Evolutionary conservation across 2,113 vertebrate genomes (phyloP).

Genomic region (Centropristis striata): DNA sequence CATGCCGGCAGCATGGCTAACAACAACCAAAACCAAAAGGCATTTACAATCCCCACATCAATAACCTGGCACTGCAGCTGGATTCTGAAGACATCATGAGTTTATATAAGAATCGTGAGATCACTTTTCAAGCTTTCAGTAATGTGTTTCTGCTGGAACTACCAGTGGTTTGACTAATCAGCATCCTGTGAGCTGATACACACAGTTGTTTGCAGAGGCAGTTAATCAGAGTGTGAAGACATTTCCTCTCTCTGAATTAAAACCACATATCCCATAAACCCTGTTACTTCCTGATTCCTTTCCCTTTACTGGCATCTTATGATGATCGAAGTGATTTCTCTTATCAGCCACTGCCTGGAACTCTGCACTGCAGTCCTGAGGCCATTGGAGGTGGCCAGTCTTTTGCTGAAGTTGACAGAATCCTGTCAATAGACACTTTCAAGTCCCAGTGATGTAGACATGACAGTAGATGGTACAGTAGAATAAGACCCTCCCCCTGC

Average conservation of each 20-base stretch:
- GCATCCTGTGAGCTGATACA: too few relatives aligned
- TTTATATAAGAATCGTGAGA: too few relatives aligned
- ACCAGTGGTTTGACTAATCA: too few relatives aligned
- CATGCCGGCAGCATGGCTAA: too few relatives aligned
- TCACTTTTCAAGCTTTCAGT: too few relatives aligned
- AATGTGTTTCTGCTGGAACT: too few relatives aligned
- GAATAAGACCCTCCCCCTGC: background rate
- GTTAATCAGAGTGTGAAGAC: background rate
- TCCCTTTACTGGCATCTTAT: background rate
- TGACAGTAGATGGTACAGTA: background rate
- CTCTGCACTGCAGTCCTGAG: slow-evolving; percentile 12
- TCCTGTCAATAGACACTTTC: background rate
- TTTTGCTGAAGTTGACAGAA: background rate
- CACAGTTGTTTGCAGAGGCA: background rate
- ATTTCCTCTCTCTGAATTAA: background rate
- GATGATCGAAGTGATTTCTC: background rate
- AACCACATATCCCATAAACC: slow-evolving; percentile 48
- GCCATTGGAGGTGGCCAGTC: background rate
- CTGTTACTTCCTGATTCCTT: background rate
- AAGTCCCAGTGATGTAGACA: background rate
- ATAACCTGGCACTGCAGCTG: too few relatives aligned
- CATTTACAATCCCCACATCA: background rate
- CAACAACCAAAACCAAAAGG: background rate
- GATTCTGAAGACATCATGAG: too few relatives aligned
- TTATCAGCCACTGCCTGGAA: background rate